Conservation (phyloP, 2,797 vertebrate genomes). For the Cacajao melanocephalus region DNA sequence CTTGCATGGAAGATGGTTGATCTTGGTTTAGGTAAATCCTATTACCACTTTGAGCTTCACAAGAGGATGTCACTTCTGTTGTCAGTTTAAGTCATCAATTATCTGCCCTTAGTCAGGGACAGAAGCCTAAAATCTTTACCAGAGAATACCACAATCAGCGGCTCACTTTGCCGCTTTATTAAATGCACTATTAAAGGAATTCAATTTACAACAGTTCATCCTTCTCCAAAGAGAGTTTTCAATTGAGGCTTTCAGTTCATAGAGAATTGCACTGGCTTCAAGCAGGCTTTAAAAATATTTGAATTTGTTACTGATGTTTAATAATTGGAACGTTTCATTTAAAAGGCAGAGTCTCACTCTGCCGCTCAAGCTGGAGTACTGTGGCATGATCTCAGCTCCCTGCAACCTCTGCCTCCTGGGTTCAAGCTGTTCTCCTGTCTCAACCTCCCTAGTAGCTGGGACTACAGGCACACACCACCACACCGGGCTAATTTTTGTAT, state of each 20-base stretch:
- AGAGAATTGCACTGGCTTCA: background rate
- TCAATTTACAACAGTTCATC: background rate
- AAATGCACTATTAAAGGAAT: background rate
- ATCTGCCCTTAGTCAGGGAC: background rate
- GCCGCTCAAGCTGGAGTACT: background rate
- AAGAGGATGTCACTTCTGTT: background rate
- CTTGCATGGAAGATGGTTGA: background rate
- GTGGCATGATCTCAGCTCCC: background rate
- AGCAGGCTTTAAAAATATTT: background rate
- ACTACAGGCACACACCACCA: background rate
- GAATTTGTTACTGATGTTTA: slow-evolving; percentile 10
- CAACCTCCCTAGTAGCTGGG: background rate
- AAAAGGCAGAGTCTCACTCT: background rate
- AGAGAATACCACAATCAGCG: background rate
- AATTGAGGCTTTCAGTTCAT: background rate
- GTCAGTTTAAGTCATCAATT: background rate
- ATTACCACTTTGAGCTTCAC: background rate
- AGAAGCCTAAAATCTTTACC: background rate
- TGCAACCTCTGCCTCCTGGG: background rate
- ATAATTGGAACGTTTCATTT: background rate
- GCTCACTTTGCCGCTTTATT: background rate
- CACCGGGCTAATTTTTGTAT: background rate
- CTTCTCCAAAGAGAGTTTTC: background rate
- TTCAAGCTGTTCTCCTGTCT: background rate
- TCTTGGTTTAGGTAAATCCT: background rate